Evolutionary conservation across 2,113 vertebrate genomes (phyloP).

Genomic region (Excalfactoria chinensis): DNA sequence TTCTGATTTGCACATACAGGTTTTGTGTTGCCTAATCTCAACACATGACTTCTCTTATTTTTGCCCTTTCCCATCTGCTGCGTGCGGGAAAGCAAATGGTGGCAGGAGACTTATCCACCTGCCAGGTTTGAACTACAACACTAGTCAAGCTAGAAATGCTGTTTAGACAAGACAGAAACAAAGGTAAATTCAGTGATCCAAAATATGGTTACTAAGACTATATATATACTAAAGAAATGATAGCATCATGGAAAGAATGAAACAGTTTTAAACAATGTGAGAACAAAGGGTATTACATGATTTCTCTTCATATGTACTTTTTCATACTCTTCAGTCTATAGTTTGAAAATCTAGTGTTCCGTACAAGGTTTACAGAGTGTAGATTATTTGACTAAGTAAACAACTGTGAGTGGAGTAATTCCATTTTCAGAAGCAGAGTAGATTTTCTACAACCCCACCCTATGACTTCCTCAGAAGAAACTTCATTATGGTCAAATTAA

Average conservation of each 20-base stretch:
- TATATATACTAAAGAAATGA: not conserved
- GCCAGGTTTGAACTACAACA: not conserved
- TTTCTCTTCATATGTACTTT: not conserved
- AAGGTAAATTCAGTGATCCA: not conserved
- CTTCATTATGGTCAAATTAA: not conserved
- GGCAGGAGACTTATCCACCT: not conserved
- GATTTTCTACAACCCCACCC: not conserved
- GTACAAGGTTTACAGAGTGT: not conserved
- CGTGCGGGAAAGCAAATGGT: not conserved
- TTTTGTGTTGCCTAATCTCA: not conserved
- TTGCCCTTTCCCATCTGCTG: not conserved
- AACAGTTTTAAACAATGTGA: not conserved
- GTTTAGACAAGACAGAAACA: not conserved
- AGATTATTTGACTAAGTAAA: not conserved
- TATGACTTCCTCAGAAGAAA: not conserved
- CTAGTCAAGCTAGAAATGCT: not conserved
- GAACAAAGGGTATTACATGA: not conserved
- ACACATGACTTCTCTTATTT: not conserved
- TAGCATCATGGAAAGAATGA: not conserved
- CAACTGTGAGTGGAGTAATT: not conserved
- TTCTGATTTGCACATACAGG: not conserved
- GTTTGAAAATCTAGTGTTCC: not conserved
- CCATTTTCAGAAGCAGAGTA: not conserved
- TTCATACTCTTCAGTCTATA: not conserved
- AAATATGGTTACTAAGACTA: not conserved